Conservation (phyloP, 2,797 vertebrate species). For the Lerista edwardsae region DNA sequence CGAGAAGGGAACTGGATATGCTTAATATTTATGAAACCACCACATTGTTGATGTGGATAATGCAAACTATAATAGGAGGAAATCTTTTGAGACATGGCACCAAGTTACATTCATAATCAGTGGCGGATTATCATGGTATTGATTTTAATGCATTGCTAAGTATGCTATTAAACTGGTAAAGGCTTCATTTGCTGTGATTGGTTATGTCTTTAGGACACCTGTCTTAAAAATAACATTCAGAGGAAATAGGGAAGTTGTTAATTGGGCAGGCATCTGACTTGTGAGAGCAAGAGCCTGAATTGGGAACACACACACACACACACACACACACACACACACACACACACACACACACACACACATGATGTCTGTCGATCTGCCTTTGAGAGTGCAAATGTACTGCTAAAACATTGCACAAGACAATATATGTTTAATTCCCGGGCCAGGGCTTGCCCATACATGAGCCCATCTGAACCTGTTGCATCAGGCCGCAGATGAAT, state of each 20-base stretch:
- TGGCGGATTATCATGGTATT: conserved; percentile 48
- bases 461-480: too few relatives aligned
- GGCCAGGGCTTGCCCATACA: too few relatives aligned
- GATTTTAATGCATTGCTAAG: conserved; percentile 49
- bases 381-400: conserved; percentile 34
- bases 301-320: neutral
- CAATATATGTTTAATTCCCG: neutral
- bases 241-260: neutral
- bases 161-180: conserved; percentile 38
- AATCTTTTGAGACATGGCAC: conserved; percentile 34
- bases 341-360: too few relatives aligned
- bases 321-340: too few relatives aligned
- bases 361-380: neutral
- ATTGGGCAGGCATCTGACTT: neutral
- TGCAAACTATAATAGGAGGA: conserved; percentile 51
- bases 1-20: conserved; percentile 58
- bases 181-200: conserved; percentile 36
- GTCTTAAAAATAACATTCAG: neutral
- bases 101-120: conserved; percentile 51
- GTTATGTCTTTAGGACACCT: conserved; percentile 35
- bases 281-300: neutral
- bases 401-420: conserved; percentile 23
- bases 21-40: conserved; percentile 72
- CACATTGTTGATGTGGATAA: conserved; percentile 57
- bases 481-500: too few relatives aligned